Percentiles rank a stretch among this genome's conserved stretches.
These are phyloP conservation scores for Sinocyclocheilus rhinocerous DNA, from an alignment of 2,113 vertebrate genomes.

Conservation along the genomic window DNA sequence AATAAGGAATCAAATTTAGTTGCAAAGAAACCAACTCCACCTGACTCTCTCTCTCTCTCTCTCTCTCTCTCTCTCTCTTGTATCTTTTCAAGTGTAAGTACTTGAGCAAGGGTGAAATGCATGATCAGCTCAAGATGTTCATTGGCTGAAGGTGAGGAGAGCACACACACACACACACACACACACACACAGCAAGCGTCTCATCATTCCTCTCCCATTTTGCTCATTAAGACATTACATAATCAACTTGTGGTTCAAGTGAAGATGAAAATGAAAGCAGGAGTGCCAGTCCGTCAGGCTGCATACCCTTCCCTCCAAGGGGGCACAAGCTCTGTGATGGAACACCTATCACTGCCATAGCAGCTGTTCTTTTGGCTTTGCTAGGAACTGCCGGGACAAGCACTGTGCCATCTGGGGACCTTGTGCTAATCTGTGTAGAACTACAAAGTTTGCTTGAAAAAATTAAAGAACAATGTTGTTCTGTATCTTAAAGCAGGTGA, in stretches of 20 bases:
- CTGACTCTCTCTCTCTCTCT: background rate
- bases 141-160: background rate
- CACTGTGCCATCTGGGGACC: conserved; percentile 9
- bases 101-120: conserved; percentile 26
- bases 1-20: background rate
- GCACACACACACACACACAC: background rate
- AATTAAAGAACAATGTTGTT: background rate
- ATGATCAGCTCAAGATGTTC: conserved; percentile 16
- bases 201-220: conserved; percentile 5
- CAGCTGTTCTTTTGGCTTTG: conserved; percentile 64
- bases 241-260: conserved; percentile 35
- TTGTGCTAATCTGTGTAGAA: conserved; percentile 18
- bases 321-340: conserved; percentile 66
- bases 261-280: conserved; percentile 40
- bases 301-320: conserved; percentile 68
- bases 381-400: conserved; percentile 9
- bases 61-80: background rate
- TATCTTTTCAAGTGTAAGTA: conserved; percentile 1
- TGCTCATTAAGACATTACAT: conserved; percentile 29
- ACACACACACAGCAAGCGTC: background rate
- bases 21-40: background rate
- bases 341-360: conserved; percentile 66
- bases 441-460: conserved; percentile 1
- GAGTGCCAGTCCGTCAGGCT: conserved; percentile 48
- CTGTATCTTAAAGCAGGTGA: background rate